Conservation (phyloP, 1,140 invertebrate genomes). For the Gryon sp. region DNA sequence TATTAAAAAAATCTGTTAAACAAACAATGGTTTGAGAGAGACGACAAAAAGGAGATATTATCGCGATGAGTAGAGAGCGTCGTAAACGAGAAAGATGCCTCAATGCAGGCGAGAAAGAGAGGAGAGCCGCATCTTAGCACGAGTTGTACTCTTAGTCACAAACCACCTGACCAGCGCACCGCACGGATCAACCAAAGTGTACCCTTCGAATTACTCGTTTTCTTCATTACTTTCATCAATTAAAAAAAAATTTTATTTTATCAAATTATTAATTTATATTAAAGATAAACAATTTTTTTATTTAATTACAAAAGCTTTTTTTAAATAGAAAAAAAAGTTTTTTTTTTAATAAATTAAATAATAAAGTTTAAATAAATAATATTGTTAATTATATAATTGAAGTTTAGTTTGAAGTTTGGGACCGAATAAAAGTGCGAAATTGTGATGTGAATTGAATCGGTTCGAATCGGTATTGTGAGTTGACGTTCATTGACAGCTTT, state of each 20-base stretch:
- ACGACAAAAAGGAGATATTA: conserved; percentile 54
- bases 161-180: conserved; percentile 76
- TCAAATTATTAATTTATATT: too few relatives aligned
- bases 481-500: conserved; percentile 1
- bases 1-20: too few relatives aligned
- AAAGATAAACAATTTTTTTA: too few relatives aligned
- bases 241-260: too few relatives aligned
- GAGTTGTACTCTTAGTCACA: conserved; percentile 73
- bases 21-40: conserved; percentile 55
- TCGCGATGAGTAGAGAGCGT: conserved; percentile 58
- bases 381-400: too few relatives aligned
- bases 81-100: conserved; percentile 61
- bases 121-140: conserved; percentile 62
- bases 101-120: conserved; percentile 55
- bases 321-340: too few relatives aligned
- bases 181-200: conserved; percentile 71
- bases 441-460: conserved; percentile 21
- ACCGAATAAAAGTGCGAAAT: conserved; percentile 11
- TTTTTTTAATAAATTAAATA: too few relatives aligned
- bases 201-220: conserved; percentile 34
- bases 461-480: not conserved
- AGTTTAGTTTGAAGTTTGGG: too few relatives aligned
- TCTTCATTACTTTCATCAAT: conserved; percentile 2
- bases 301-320: too few relatives aligned
- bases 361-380: too few relatives aligned